phyloP scores from a whole-genome alignment of 2,888 invertebrate genomes.

The Phaonia tiefii region DNA sequence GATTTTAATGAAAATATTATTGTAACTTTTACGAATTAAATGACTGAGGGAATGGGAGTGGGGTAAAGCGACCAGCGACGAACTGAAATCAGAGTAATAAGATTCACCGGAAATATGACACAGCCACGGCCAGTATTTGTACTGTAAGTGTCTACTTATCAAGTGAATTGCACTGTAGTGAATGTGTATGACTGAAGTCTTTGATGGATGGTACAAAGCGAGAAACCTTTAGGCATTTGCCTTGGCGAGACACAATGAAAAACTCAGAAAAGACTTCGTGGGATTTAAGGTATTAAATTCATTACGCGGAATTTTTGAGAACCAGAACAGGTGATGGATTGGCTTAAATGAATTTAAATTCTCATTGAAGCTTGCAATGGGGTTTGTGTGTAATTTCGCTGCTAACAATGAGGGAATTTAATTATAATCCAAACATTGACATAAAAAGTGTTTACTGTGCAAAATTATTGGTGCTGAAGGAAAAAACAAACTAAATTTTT shows the following conservation, averaged over 20 bases:
- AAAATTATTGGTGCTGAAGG: conserved; percentile 35
- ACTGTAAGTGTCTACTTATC: conserved; percentile 1
- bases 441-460: not conserved
- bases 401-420: conserved; percentile 15
- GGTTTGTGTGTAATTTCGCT: not conserved
- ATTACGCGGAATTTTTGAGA: conserved; percentile 27
- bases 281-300: conserved; percentile 40
- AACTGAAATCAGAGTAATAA: conserved; percentile 38
- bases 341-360: conserved; percentile 30
- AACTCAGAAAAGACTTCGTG: not conserved
- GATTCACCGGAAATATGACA: conserved; percentile 54
- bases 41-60: conserved; percentile 43
- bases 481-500: too few relatives aligned
- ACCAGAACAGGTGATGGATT: conserved; percentile 53
- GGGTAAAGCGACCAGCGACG: conserved; percentile 20
- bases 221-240: conserved; percentile 36
- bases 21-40: conserved; percentile 74
- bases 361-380: conserved; percentile 1
- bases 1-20: conserved; percentile 75
- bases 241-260: not conserved
- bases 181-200: too few relatives aligned
- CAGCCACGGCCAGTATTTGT: conserved; percentile 25
- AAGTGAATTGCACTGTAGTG: too few relatives aligned
- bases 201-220: not conserved
- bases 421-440: conserved; percentile 34